Percentiles rank a stretch among this genome's conserved stretches.
Evolutionary conservation across 2,797 vertebrate genomes (phyloP).

Genomic region (Austrolebias charrua): DNA sequence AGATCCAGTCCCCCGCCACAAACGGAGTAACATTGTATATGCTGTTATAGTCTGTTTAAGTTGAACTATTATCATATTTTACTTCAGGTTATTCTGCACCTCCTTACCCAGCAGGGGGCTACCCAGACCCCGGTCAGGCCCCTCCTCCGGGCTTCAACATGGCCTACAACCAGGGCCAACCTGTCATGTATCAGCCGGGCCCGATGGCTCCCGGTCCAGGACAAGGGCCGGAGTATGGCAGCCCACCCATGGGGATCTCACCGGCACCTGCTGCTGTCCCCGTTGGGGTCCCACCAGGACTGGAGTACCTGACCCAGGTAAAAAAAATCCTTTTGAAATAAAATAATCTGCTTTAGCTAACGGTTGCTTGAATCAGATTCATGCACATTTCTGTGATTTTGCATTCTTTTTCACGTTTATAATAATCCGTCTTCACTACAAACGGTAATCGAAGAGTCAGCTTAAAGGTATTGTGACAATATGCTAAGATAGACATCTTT

Average conservation of each 20-base stretch:
- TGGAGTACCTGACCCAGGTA: slow-evolving; percentile 89
- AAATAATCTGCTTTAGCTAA: no score
- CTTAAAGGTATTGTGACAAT: no score
- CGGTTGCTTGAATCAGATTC: no score
- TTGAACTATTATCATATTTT: background rate
- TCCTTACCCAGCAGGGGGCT: slow-evolving; percentile 72
- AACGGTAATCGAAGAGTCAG: no score
- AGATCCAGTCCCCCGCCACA: no score
- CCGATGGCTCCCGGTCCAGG: slow-evolving; percentile 66
- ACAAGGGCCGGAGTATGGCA: slow-evolving; percentile 55
- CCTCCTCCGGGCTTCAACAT: slow-evolving; percentile 80
- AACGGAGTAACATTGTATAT: no score
- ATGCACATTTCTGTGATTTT: no score
- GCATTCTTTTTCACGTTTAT: no score
- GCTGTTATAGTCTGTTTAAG: no score
- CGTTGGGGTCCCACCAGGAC: slow-evolving; percentile 81
- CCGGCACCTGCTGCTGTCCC: slow-evolving; percentile 41
- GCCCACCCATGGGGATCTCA: slow-evolving; percentile 22
- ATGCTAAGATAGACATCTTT: no score
- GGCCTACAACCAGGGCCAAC: slow-evolving; percentile 58
- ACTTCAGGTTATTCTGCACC: slow-evolving; percentile 49
- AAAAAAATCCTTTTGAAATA: no score
- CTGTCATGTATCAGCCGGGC: slow-evolving; percentile 77
- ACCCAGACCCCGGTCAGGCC: slow-evolving; percentile 69
- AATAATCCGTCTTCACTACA: no score